phyloP scores from a whole-genome alignment of 2,888 invertebrate genomes.

The Molanna angustata region DNA sequence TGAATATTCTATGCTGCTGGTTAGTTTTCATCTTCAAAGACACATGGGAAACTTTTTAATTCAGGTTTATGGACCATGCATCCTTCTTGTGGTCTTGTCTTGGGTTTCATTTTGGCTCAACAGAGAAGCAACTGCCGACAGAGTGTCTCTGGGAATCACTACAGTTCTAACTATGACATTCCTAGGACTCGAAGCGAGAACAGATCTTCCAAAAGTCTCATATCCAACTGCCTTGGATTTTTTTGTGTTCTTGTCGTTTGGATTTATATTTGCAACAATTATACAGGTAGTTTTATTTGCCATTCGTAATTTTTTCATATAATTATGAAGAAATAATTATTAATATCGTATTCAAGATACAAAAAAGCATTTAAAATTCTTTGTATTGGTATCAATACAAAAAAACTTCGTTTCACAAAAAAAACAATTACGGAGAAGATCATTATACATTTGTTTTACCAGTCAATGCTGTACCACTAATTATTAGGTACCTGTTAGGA shows the following conservation, averaged over 20 bases:
- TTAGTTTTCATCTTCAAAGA: slow-evolving; percentile 73
- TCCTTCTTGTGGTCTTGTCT: slow-evolving; percentile 77
- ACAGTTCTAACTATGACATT: slow-evolving; percentile 85
- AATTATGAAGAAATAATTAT: neutral
- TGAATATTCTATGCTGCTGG: slow-evolving; percentile 68
- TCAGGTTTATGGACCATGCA: slow-evolving; percentile 83
- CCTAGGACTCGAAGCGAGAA: slow-evolving; percentile 73
- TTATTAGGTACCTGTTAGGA: no score
- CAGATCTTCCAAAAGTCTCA: slow-evolving; percentile 79
- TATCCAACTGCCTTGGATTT: slow-evolving; percentile 85
- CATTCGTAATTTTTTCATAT: neutral
- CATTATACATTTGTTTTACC: no score
- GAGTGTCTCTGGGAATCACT: slow-evolving; percentile 78
- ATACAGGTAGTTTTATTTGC: slow-evolving; percentile 54
- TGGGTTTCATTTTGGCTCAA: slow-evolving; percentile 89
- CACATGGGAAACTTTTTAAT: slow-evolving; percentile 86
- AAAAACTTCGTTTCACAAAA: no score
- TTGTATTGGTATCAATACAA: no score
- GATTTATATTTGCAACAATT: slow-evolving; percentile 77
- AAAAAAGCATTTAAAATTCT: slow-evolving; percentile 14
- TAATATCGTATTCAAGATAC: neutral
- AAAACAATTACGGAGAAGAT: no score
- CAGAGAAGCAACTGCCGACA: slow-evolving; percentile 79
- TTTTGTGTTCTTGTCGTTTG: slow-evolving; percentile 78
- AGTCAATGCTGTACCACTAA: no score